A percentile compares a stretch with the other conserved stretches of the same genome.
Conservation (phyloP, 2,113 vertebrate species). For the Sceloporus tristichus region DNA sequence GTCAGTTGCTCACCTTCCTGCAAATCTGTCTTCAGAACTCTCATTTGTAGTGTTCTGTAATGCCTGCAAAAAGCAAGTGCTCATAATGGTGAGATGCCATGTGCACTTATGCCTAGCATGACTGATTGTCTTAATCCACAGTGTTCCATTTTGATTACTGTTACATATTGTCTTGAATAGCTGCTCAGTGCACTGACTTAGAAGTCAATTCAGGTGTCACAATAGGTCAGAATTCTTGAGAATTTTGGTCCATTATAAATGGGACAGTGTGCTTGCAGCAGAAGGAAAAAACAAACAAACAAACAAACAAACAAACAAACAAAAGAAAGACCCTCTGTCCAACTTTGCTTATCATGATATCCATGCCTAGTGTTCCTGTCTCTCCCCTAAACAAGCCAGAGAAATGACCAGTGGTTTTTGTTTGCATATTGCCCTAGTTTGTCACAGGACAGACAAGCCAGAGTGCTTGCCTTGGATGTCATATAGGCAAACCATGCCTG, state of each 20-base stretch:
- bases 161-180: background rate
- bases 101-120: background rate
- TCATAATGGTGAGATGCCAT: background rate
- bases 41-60: background rate
- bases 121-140: background rate
- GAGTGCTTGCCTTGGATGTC: background rate
- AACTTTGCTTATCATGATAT: background rate
- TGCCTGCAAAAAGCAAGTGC: background rate
- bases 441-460: background rate
- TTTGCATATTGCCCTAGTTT: background rate
- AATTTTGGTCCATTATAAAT: background rate
- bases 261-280: background rate
- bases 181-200: background rate
- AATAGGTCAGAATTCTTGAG: background rate
- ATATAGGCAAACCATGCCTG: background rate
- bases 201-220: background rate
- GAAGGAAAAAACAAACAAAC: background rate
- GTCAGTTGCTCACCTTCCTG: constrained; percentile 12
- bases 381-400: background rate
- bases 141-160: background rate
- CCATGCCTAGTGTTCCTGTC: background rate
- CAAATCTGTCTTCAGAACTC: background rate
- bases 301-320: too few relatives aligned
- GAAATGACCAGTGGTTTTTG: background rate
- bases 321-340: background rate